Conservation (phyloP, 2,888 invertebrate genomes). For the Omphaloscelis lunosa region DNA sequence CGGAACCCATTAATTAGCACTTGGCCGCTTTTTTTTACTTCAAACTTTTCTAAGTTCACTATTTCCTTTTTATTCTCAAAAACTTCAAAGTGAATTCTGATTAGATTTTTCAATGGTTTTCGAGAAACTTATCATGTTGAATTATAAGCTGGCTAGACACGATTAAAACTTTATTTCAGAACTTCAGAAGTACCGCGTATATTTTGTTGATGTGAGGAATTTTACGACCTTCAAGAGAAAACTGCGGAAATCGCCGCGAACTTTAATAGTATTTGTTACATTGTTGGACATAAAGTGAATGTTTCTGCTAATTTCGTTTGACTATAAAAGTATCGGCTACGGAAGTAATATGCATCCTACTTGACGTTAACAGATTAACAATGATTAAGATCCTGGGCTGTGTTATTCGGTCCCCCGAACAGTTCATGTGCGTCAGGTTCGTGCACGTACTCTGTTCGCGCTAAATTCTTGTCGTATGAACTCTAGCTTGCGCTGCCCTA, state of each 20-base stretch:
- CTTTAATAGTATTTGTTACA: conserved; percentile 30
- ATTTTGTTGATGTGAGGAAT: not conserved
- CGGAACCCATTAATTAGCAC: too few species aligned
- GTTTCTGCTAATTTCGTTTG: conserved; percentile 25
- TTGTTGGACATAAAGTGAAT: conserved; percentile 1
- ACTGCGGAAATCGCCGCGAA: not conserved
- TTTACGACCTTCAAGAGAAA: conserved; percentile 37
- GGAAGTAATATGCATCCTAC: not conserved
- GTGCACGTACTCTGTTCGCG: too few species aligned
- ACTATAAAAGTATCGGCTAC: conserved; percentile 7
- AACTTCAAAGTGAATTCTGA: not conserved
- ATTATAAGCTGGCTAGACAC: not conserved
- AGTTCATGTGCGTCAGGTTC: too few species aligned
- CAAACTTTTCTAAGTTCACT: not conserved
- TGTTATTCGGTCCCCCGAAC: too few species aligned
- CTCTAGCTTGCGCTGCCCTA: too few species aligned
- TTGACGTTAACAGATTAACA: not conserved
- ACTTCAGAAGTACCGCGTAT: not conserved
- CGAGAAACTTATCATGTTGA: not conserved
- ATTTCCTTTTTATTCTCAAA: not conserved
- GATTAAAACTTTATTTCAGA: not conserved
- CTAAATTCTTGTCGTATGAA: too few species aligned
- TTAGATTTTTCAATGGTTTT: not conserved
- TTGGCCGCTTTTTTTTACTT: not conserved
- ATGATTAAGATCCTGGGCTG: not conserved